A percentile compares a stretch with the other conserved stretches of the same genome.
Conservation (phyloP, 2,888 invertebrate species). For the Campaea margaritaria region DNA sequence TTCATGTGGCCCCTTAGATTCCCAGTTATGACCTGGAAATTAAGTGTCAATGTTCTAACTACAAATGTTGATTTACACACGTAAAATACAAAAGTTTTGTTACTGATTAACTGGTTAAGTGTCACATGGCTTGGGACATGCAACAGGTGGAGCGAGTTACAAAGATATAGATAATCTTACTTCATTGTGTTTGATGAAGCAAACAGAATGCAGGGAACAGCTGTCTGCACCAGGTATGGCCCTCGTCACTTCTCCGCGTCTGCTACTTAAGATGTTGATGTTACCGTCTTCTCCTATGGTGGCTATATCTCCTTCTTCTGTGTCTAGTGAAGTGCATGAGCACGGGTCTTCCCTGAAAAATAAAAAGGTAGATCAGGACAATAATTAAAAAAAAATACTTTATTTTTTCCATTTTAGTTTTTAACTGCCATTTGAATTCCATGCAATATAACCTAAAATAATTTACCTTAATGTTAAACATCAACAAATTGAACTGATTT, state of each 20-base stretch:
- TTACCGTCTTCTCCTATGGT: conserved; percentile 94
- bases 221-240: conserved; percentile 90
- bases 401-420: too few relatives aligned
- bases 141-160: background rate
- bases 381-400: too few relatives aligned
- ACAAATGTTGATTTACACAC: too few relatives aligned
- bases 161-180: conserved; percentile 50
- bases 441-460: too few relatives aligned
- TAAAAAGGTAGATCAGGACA: too few relatives aligned
- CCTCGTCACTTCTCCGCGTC: conserved; percentile 72
- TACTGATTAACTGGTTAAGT: too few relatives aligned
- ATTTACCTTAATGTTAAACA: too few relatives aligned
- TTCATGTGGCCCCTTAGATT: conserved; percentile 96
- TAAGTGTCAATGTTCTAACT: background rate
- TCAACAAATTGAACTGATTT: too few relatives aligned
- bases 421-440: too few relatives aligned
- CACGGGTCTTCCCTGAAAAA: conserved; percentile 74
- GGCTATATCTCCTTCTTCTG: conserved; percentile 91
- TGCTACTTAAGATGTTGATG: conserved; percentile 80
- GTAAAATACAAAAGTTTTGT: too few relatives aligned
- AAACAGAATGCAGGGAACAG: conserved; percentile 91
- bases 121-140: too few relatives aligned
- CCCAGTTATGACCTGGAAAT: conserved; percentile 89
- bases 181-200: conserved; percentile 89
- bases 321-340: conserved; percentile 91